Evolutionary conservation across 1,140 invertebrate genomes (phyloP), one percentile per base, ranked within the genome.

Genomic region (Artemia franciscana): DNA sequence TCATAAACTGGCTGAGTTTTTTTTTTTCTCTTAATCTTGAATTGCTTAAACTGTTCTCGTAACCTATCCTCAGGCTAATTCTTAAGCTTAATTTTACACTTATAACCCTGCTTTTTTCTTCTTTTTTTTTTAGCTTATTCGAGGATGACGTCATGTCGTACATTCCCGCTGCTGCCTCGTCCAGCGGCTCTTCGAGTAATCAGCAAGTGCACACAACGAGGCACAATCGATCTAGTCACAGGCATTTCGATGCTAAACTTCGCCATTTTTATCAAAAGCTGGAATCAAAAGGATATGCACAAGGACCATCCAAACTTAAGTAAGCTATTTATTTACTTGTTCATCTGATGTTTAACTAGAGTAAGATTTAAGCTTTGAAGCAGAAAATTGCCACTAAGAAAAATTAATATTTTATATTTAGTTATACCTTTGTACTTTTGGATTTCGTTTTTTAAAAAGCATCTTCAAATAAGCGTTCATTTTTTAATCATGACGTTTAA

Each of bases 111-210:
- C n/a, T n/a, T n/a, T n/a, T n/a, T n/a, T n/a, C n/a, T n/a, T n/a
- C n/a, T n/a, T 51, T 70, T 67, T 70, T 66, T 80, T 82, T 27
- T 78, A 93, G 90, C 78, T 80, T 94, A 67, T 95, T 94, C 78
- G 91, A 96, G 73, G 88, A 94, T 79, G 91, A 96, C 78, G 94
- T 96, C 69, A 94, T 94, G 90, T 91, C 88, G 62, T 94, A 93
- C 75, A 86, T 94, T 69, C 91, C 91, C 65, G 83, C 85, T 62
- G 80, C 78, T 67, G 78, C 80, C 70, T 71, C 79, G 65, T 73
- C 78, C 72, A 26, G 18, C 66, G 67, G 18, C 64, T 72, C 70
- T 60, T 69, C 69, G 69, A 72, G 69, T 68, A 18, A 56, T 15
- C 18, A 68, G 58, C 69, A 73, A 18, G 69, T 72, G 0, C 70